Base-by-base conservation (phyloP, 2,888 invertebrate species). In the Microplitis manilae region DNA sequence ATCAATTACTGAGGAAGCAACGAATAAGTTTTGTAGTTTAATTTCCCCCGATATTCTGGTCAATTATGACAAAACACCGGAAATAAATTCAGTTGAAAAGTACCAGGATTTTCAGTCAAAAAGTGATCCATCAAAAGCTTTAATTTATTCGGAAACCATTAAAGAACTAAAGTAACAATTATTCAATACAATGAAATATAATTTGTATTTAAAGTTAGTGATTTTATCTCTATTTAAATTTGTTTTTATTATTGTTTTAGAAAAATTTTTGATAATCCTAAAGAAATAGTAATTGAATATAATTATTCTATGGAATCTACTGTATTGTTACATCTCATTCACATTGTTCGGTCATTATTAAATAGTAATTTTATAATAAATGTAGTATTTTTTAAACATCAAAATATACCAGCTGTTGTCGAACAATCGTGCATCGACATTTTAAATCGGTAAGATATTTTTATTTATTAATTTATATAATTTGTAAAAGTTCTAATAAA, bases 1-100 rank as follows among this genome's bases (percentile, higher is more conserved):
- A 81, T 78, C 84, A 15, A 85, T 88, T 59, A 89, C 89, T 5
- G 84, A 82, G 20, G 83, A 82, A 77, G 92, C 91, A 1, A 90
- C 87, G 82, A 83, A 86, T 17, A 90, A 87, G 85, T 88, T 92
- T 80, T 84, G 89, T 77, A 84, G 88, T 79, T 82, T 87, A 17
- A 80, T 87, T 73, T 86, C 88, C 1, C 62, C 81, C 65, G 76
- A 82, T 70, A 81, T 85, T 68, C 69, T 90, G 15, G 80, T 88
- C 5, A 73, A 86, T 60, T 84, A 83, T 73, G 85, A 87, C 38
- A 76, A 77, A 6, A 15, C 50, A 5, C 83, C 84, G 6, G 75
- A 83, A 8, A 41, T 80, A 6, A 73, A 84, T 70, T 78, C 81
- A 13, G 30, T 83, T 40, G 40, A 59, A 15, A 87, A 86, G 60